Conservation (phyloP, 2,113 vertebrate species). For the Corydoras sp. region DNA sequence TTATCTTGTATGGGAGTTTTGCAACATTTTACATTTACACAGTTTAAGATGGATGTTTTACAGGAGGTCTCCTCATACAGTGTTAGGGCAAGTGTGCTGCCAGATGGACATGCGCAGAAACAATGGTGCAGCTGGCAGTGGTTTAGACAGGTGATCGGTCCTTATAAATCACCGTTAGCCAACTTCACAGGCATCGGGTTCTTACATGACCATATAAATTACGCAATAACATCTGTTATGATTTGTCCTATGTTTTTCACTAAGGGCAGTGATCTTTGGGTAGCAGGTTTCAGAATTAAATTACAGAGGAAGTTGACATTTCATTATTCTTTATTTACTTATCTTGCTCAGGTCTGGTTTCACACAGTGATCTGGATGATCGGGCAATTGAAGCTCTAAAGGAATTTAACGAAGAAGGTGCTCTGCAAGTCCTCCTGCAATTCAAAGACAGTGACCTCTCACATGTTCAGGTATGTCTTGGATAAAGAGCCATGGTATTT, state of each 20-base stretch:
- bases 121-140: slow-evolving; percentile 64
- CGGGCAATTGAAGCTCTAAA: slow-evolving; percentile 98
- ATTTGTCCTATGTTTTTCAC: slow-evolving; percentile 54
- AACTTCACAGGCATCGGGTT: slow-evolving; percentile 56
- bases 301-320: slow-evolving; percentile 13
- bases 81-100: slow-evolving; percentile 47
- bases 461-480: slow-evolving; percentile 87
- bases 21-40: slow-evolving; percentile 24
- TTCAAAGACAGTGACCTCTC: slow-evolving; percentile 99
- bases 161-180: slow-evolving; percentile 51
- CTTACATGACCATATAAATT: slow-evolving; percentile 53
- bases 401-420: slow-evolving; percentile 99
- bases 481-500: background rate
- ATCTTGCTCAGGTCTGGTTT: slow-evolving; percentile 83
- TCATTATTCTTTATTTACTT: slow-evolving; percentile 23
- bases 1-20: slow-evolving; percentile 17
- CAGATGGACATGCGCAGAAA: slow-evolving; percentile 59
- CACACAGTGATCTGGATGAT: slow-evolving; percentile 99
- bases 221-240: slow-evolving; percentile 62
- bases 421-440: slow-evolving; percentile 95
- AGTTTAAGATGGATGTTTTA: slow-evolving; percentile 16
- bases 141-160: slow-evolving; percentile 62
- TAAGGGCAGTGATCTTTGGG: slow-evolving; percentile 29
- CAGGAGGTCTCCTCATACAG: slow-evolving; percentile 31
- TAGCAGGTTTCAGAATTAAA: slow-evolving; percentile 27